phyloP scores from a whole-genome alignment of 2,888 invertebrate species.

The Salticus scenicus region DNA sequence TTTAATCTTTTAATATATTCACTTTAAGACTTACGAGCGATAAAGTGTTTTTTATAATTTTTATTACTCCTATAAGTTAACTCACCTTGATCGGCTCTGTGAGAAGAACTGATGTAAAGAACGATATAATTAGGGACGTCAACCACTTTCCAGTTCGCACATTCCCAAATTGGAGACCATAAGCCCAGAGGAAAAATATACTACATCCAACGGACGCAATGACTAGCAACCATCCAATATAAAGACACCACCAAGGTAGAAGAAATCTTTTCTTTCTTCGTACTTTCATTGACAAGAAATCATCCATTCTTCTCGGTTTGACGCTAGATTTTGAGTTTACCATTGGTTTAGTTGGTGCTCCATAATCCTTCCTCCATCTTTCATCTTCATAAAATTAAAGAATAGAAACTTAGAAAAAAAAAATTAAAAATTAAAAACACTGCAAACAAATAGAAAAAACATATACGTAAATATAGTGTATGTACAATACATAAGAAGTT shows the following conservation, averaged over 20 bases:
- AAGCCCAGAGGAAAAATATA: slow-evolving; percentile 76
- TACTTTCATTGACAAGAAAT: slow-evolving; percentile 29
- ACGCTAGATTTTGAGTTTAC: neutral
- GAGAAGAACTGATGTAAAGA: slow-evolving; percentile 77
- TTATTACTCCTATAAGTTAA: no score
- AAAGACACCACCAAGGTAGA: slow-evolving; percentile 70
- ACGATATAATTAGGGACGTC: slow-evolving; percentile 77
- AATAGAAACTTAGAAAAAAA: no score
- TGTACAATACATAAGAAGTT: no score
- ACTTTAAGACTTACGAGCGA: no score
- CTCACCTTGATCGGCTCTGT: slow-evolving; percentile 78
- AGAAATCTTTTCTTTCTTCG: slow-evolving; percentile 57
- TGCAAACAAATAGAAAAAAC: no score
- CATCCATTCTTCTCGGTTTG: neutral
- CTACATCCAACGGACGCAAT: slow-evolving; percentile 74
- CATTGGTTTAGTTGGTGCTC: neutral
- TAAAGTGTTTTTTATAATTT: no score
- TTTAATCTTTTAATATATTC: no score
- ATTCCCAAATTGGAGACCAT: slow-evolving; percentile 77
- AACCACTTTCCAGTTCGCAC: slow-evolving; percentile 77
- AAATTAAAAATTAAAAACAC: no score
- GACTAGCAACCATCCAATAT: slow-evolving; percentile 76
- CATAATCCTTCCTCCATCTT: slow-evolving; percentile 48
- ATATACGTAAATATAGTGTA: no score
- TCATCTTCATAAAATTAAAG: no score